Evolutionary conservation across 2,888 invertebrate species (phyloP).

Genomic region (Tanytarsus gracilentus): DNA sequence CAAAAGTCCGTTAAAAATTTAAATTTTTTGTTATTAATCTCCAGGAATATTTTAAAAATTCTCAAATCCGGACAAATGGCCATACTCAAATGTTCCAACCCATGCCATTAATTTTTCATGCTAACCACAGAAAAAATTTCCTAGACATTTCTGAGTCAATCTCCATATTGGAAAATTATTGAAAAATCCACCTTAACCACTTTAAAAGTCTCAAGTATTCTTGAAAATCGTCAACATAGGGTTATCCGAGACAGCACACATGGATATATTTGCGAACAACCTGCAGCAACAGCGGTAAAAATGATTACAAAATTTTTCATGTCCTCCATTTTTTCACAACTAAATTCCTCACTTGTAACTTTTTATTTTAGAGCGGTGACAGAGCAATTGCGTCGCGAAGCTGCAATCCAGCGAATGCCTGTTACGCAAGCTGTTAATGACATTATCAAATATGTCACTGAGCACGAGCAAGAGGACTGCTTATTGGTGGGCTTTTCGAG

Average conservation of each 20-base stretch:
- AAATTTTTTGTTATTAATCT: too few species aligned
- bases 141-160: too few species aligned
- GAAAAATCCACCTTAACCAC: conserved; percentile 12
- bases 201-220: too few species aligned
- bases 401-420: conserved; percentile 74
- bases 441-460: conserved; percentile 81
- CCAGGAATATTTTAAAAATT: too few species aligned
- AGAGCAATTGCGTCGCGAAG: conserved; percentile 87
- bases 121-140: too few species aligned
- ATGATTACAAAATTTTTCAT: background rate
- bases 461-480: conserved; percentile 89
- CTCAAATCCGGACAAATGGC: too few species aligned
- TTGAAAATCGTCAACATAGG: conserved; percentile 60
- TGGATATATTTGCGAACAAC: conserved; percentile 89
- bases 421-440: conserved; percentile 87
- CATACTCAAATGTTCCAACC: too few species aligned
- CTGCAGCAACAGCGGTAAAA: conserved; percentile 76
- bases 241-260: conserved; percentile 80
- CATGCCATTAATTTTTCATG: too few species aligned
- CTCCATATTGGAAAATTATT: too few species aligned
- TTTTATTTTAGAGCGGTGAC: conserved; percentile 57
- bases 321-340: background rate
- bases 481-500: conserved; percentile 87
- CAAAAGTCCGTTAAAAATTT: too few species aligned
- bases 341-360: background rate